Evolutionary conservation across 2,797 vertebrate genomes (phyloP).

Genomic region (Enteromius viviparus): DNA sequence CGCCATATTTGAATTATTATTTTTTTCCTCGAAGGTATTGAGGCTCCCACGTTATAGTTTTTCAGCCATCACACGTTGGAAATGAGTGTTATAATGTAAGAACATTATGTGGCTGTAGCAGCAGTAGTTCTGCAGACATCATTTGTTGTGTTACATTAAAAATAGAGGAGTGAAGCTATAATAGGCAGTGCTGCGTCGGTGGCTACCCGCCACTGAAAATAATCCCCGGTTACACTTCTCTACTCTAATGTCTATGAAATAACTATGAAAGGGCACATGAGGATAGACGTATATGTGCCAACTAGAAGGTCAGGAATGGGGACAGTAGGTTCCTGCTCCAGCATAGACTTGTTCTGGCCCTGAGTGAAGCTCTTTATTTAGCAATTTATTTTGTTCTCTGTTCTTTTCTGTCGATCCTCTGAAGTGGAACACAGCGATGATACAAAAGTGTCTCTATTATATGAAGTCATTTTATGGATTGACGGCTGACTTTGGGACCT

Average conservation of each 20-base stretch:
- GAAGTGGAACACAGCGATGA: constrained; percentile 24
- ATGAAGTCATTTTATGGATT: constrained; percentile 12
- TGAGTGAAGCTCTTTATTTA: neutral
- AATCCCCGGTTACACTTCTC: constrained; percentile 56
- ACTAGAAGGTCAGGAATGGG: constrained; percentile 52
- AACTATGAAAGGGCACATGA: constrained; percentile 27
- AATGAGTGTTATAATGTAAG: constrained; percentile 34
- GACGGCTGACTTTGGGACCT: neutral
- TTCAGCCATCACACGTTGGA: neutral
- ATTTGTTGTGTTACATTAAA: constrained; percentile 42
- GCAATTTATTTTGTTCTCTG: neutral
- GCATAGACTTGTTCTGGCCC: neutral
- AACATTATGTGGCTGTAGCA: constrained; percentile 23
- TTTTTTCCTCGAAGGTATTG: constrained; percentile 5
- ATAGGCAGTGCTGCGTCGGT: constrained; percentile 2
- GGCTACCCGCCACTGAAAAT: constrained; percentile 21
- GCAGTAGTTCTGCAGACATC: constrained; percentile 7
- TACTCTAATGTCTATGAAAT: constrained; percentile 49
- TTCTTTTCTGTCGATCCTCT: constrained; percentile 11
- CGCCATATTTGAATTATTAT: constrained; percentile 7
- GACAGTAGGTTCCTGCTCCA: constrained; percentile 30
- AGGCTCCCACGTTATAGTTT: constrained; percentile 11
- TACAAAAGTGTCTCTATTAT: constrained; percentile 8
- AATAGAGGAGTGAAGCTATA: constrained; percentile 24
- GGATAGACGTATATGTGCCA: constrained; percentile 53